phyloP scores from a whole-genome alignment of 1,140 invertebrate species.

The Drosophila ambigua region DNA sequence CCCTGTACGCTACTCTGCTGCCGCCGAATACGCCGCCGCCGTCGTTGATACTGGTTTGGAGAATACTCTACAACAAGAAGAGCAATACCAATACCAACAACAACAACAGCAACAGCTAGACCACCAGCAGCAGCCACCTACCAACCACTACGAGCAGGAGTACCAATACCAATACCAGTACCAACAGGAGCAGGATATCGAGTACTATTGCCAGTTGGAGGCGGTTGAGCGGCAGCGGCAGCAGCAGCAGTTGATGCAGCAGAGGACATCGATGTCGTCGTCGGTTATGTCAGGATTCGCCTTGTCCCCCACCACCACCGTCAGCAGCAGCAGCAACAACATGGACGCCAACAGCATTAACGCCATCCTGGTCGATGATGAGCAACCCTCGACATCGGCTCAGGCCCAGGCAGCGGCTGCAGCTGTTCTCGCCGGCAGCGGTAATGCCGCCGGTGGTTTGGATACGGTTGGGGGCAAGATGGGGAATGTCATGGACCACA shows the following conservation, averaged over 20 bases:
- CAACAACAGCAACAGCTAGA: conserved; percentile 58
- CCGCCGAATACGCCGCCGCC: conserved; percentile 82
- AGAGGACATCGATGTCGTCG: conserved; percentile 83
- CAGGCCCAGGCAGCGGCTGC: conserved; percentile 73
- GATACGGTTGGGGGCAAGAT: conserved; percentile 44
- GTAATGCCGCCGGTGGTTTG: conserved; percentile 10
- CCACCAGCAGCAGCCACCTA: conserved; percentile 55
- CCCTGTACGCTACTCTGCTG: conserved; percentile 84
- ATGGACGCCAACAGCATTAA: conserved; percentile 76
- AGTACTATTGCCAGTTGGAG: conserved; percentile 72
- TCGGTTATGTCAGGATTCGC: conserved; percentile 73
- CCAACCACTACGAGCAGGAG: conserved; percentile 51
- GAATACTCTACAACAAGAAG: conserved; percentile 78
- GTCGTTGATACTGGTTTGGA: conserved; percentile 82
- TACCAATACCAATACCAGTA: conserved; percentile 41
- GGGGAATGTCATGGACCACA: conserved; percentile 56
- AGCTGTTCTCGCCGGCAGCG: conserved; percentile 18
- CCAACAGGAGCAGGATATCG: conserved; percentile 63
- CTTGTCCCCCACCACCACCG: conserved; percentile 52
- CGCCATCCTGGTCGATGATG: conserved; percentile 76
- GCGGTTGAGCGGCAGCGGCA: conserved; percentile 54
- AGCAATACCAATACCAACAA: conserved; percentile 58
- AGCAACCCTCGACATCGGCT: conserved; percentile 76
- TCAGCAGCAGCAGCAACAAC: conserved; percentile 43
- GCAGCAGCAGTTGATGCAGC: conserved; percentile 82